Evolutionary conservation across 2,797 vertebrate species (phyloP).

Genomic region (Urocyon cinereoargenteus): DNA sequence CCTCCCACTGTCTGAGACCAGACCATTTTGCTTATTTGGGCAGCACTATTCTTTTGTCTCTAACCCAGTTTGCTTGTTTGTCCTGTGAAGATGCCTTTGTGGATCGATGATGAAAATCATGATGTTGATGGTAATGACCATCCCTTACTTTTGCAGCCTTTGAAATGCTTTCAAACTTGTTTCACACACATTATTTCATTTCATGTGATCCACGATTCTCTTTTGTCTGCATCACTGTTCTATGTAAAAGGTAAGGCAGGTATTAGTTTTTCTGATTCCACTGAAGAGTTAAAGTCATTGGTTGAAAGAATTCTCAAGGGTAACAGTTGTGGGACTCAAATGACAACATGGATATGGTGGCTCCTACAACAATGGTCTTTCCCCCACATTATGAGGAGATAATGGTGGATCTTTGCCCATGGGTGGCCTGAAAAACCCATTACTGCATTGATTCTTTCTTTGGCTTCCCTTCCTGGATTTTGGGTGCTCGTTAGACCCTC

Average conservation of each 20-base stretch:
- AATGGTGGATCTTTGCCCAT: not conserved
- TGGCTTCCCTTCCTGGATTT: not conserved
- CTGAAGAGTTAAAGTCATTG: not conserved
- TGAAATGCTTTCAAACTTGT: constrained; percentile 24
- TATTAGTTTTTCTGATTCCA: constrained; percentile 34
- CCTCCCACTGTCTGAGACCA: constrained; percentile 41
- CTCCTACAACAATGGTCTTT: not conserved
- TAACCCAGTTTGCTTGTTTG: constrained; percentile 57
- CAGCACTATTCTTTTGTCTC: constrained; percentile 24
- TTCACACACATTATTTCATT: constrained; percentile 40
- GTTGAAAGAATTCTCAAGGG: not conserved
- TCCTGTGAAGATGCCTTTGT: constrained; percentile 15
- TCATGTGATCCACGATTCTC: not conserved
- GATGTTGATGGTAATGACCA: not conserved
- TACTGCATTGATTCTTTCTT: not conserved
- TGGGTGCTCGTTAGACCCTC: not conserved
- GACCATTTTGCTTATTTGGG: constrained; percentile 47
- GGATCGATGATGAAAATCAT: not conserved
- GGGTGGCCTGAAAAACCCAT: not conserved
- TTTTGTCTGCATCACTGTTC: not conserved
- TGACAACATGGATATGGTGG: not conserved
- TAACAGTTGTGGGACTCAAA: not conserved
- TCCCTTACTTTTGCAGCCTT: constrained; percentile 40
- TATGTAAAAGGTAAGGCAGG: not conserved
- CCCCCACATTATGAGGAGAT: not conserved